Evolutionary conservation across 2,797 vertebrate genomes (phyloP), one percentile per base, ranked within the genome.

Genomic region (Phrynocephalus forsythii): DNA sequence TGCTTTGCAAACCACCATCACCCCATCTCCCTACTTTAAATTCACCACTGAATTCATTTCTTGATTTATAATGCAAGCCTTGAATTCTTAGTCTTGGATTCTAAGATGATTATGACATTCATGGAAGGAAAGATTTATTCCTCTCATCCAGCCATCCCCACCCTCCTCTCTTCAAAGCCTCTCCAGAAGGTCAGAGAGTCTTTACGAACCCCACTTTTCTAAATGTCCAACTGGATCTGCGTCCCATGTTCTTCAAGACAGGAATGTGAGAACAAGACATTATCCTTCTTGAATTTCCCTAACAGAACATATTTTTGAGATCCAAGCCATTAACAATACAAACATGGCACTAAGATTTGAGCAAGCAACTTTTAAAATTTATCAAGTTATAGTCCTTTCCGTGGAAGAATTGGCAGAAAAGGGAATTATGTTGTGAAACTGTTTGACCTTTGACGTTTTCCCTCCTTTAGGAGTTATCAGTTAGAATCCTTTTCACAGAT

Each of bases 21-120:
- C 77, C 66, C 68, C 77, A 82, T 90, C 92, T 87, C 6, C 73
- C 82, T 91, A 22, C 81, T 83, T 4, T 0, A 79, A 0, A 1
- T 0, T 52, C 79, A 20, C 20, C 80, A 56, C 16, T 69, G 81
- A 87, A 88, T 79, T 33, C 13, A 48, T 72, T 88, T 69, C 26
- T 80, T 26, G 0, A 0, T 86, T 79, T 10, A 0, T 38, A 11
- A 90, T 84, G 83, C 67, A 44, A 30, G n/a, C 80, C 3, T 0
- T 67, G 76, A 76, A 60, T n/a, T 3, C 33, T 68, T 66, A 44
- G 0, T 24, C 79, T 67, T 68, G 63, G 63, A 48, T 50, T 6
- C 13, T 44, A 67, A 26, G 22, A 38, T 26, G 63, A 81, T 26
- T 38, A 38, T 44, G 24, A 48, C 16, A 66, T 68, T 28, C 66